Conservation (phyloP, 2,797 vertebrate species). For the Glyptemys insculpta region DNA sequence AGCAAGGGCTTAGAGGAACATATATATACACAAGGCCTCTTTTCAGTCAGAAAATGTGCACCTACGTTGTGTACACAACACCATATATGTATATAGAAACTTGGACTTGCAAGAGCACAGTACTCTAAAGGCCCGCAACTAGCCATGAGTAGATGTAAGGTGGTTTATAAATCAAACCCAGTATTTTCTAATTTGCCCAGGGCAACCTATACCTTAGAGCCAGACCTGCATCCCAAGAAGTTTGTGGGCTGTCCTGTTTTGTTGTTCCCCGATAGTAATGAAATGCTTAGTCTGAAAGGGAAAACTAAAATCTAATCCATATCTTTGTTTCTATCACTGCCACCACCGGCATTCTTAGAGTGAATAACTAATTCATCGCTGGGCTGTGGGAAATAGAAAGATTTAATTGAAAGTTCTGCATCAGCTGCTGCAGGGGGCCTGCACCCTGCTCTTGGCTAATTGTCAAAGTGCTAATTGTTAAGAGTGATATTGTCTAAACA, state of each 20-base stretch:
- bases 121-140: background rate
- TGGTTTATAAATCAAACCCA: background rate
- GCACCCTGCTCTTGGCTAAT: background rate
- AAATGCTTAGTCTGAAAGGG: too few relatives aligned
- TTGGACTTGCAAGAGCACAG: background rate
- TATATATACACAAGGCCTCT: background rate
- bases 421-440: background rate
- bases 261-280: background rate
- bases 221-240: background rate
- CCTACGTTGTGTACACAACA: background rate
- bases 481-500: background rate
- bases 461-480: conserved; percentile 38
- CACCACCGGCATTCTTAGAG: background rate
- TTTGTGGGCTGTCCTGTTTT: background rate
- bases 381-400: conserved; percentile 23
- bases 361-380: conserved; percentile 43
- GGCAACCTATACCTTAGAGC: background rate
- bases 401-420: conserved; percentile 52
- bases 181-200: background rate
- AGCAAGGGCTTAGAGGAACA: background rate
- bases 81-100: background rate
- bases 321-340: conserved; percentile 21
- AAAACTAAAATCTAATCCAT: conserved; percentile 2
- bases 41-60: background rate
- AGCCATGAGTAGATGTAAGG: background rate